phyloP scores from a whole-genome alignment of 1,140 invertebrate species.

The Centruroides vittatus region DNA sequence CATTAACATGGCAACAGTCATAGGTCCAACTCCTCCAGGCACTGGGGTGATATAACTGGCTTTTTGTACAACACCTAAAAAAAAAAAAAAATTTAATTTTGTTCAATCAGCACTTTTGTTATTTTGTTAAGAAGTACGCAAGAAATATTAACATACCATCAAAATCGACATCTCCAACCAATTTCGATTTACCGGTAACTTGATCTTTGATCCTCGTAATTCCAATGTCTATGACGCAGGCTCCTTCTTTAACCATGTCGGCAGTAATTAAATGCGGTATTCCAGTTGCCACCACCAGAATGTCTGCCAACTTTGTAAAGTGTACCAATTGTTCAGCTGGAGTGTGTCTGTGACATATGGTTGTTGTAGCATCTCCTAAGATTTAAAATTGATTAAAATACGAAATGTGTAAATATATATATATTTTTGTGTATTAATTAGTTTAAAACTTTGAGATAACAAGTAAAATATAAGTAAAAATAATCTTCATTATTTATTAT shows the following conservation, averaged over 20 bases:
- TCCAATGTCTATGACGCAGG: slow-evolving; percentile 98
- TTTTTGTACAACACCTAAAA: slow-evolving; percentile 42
- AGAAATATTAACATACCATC: slow-evolving; percentile 31
- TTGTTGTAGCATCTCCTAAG: slow-evolving; percentile 93
- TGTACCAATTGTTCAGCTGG: slow-evolving; percentile 7
- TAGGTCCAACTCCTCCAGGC: slow-evolving; percentile 75
- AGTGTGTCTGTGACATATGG: slow-evolving; percentile 79
- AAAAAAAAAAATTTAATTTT: slow-evolving; percentile 1
- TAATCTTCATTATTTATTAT: no score
- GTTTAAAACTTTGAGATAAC: no score
- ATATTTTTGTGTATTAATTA: no score
- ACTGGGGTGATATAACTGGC: slow-evolving; percentile 71
- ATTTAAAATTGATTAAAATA: slow-evolving; percentile 31
- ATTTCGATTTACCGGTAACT: slow-evolving; percentile 46
- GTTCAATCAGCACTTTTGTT: neutral
- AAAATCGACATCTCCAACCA: slow-evolving; percentile 97
- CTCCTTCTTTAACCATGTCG: slow-evolving; percentile 96
- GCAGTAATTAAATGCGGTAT: slow-evolving; percentile 79
- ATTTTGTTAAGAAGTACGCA: neutral
- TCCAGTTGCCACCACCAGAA: slow-evolving; percentile 91
- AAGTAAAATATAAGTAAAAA: no score
- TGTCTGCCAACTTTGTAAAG: slow-evolving; percentile 78
- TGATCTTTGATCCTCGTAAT: slow-evolving; percentile 87
- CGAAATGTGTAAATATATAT: no score
- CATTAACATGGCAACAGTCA: slow-evolving; percentile 82